phyloP scores from a whole-genome alignment of 92 coral and sea anemone genomes.

The Scolanthus callimorphus region DNA sequence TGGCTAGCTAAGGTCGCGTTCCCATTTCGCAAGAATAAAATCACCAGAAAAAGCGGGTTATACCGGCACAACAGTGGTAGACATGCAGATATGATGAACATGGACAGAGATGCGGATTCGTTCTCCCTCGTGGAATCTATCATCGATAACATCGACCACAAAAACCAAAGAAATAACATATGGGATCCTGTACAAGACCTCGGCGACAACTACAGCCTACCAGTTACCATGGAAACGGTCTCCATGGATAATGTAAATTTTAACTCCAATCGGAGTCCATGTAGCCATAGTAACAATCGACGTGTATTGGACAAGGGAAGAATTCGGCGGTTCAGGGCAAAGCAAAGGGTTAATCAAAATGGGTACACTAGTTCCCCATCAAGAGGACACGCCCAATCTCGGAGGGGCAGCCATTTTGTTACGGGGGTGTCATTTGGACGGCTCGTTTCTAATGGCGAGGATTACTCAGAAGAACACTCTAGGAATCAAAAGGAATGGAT shows the following conservation, averaged over 20 bases:
- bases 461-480: conserved; percentile 17
- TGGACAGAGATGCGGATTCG: conserved; percentile 13
- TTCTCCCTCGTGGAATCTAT: conserved; percentile 8
- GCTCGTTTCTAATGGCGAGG: neutral
- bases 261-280: neutral
- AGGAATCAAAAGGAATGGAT: conserved; percentile 73
- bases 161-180: neutral
- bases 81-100: neutral
- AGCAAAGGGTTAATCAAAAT: neutral
- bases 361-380: neutral
- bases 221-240: conserved; percentile 5
- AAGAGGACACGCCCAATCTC: neutral
- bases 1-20: conserved; percentile 80
- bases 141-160: neutral
- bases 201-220: neutral
- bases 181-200: conserved; percentile 29
- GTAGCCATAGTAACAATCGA: neutral
- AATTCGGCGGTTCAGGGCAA: neutral
- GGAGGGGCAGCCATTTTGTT: neutral
- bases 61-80: too few relatives aligned
- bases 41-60: neutral
- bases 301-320: neutral
- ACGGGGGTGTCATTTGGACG: neutral
- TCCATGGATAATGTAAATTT: conserved; percentile 2
- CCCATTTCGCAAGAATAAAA: conserved; percentile 47